phyloP scores from a whole-genome alignment of 1,140 invertebrate species.

The Bombus waltoni region DNA sequence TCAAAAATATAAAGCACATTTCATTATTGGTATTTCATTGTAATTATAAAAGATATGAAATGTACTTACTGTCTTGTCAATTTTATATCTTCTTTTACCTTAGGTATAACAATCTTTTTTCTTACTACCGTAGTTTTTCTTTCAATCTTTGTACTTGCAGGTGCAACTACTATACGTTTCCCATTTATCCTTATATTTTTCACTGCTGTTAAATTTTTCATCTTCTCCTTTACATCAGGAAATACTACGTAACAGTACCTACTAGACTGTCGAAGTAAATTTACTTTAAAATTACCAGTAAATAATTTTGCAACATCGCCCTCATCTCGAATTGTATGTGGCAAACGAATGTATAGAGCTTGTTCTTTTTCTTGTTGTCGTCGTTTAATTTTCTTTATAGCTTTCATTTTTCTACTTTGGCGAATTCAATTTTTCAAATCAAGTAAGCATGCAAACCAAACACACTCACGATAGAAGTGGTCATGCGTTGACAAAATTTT shows the following conservation, averaged over 20 bases:
- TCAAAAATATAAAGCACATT: constrained; percentile 34
- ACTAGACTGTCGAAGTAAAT: constrained; percentile 68
- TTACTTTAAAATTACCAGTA: constrained; percentile 67
- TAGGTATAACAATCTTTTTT: constrained; percentile 65
- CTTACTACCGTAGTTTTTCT: constrained; percentile 25
- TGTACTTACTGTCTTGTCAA: constrained; percentile 60
- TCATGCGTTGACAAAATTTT: neutral
- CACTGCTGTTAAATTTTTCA: constrained; percentile 63
- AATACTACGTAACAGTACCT: constrained; percentile 74
- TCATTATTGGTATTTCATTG: neutral
- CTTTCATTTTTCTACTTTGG: neutral
- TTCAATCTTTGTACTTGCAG: constrained; percentile 23
- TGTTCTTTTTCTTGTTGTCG: constrained; percentile 49
- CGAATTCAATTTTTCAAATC: neutral
- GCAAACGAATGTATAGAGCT: constrained; percentile 72
- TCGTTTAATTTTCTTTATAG: too few species aligned
- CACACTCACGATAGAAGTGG: neutral
- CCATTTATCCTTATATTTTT: constrained; percentile 64
- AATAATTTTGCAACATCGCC: constrained; percentile 71
- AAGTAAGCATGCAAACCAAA: neutral
- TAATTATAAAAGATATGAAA: neutral
- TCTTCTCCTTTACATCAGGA: constrained; percentile 62
- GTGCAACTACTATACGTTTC: constrained; percentile 63
- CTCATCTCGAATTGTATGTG: constrained; percentile 65
- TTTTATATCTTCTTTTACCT: constrained; percentile 35